phyloP scores from a whole-genome alignment of 2,113 vertebrate species.

The Aegithalos caudatus region DNA sequence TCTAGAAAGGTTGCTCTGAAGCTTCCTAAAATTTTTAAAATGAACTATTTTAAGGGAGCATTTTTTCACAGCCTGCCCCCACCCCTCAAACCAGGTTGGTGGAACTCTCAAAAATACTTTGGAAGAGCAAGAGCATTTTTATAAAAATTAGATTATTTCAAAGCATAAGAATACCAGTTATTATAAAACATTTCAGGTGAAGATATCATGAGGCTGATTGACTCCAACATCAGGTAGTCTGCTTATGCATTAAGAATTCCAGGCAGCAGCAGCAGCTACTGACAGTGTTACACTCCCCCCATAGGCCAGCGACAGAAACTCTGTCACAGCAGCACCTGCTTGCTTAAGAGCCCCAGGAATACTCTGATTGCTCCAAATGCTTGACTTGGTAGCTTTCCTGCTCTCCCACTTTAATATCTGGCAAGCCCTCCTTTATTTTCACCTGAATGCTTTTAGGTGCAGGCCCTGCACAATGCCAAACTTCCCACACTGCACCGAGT shows the following conservation, averaged over 20 bases:
- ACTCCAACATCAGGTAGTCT: not conserved
- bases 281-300: not conserved
- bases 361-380: not conserved
- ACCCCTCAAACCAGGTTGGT: not conserved
- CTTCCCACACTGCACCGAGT: rapidly evolving
- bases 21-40: not conserved
- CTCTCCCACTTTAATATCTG: not conserved
- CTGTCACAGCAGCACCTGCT: not conserved
- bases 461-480: rapidly evolving
- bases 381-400: not conserved
- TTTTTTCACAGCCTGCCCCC: not conserved
- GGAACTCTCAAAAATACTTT: not conserved
- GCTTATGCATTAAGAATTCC: not conserved
- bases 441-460: not conserved
- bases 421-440: not conserved
- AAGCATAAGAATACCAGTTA: not conserved
- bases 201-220: not conserved
- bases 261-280: not conserved
- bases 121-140: not conserved
- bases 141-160: not conserved
- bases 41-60: not conserved
- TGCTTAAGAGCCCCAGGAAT: not conserved
- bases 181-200: not conserved
- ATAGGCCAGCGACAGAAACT: not conserved
- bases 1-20: not conserved